These are phyloP conservation scores for Perizoma flavofasciatum DNA, from an alignment of 2,888 invertebrate genomes.

Conservation along the genomic window DNA sequence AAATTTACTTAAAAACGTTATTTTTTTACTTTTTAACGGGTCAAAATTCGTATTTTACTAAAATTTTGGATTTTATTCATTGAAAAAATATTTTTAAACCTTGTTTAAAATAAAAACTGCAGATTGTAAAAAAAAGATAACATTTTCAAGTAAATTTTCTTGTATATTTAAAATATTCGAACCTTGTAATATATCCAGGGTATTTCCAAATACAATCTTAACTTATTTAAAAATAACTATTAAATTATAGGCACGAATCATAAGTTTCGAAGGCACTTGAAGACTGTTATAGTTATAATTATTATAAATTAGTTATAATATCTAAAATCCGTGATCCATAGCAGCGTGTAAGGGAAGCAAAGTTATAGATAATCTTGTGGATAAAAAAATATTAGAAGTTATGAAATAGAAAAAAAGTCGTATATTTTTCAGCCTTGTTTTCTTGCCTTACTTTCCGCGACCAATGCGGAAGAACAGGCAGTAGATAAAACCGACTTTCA, in stretches of 20 bases:
- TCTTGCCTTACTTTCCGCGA: no score
- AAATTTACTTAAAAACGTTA: slow-evolving; percentile 20
- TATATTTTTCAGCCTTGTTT: no score
- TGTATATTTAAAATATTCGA: slow-evolving; percentile 11
- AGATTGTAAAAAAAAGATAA: no score
- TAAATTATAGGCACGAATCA: slow-evolving; percentile 59
- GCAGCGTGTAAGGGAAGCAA: slow-evolving; percentile 69
- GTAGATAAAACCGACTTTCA: no score
- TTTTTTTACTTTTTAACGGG: no score
- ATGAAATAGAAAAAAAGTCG: slow-evolving; percentile 13
- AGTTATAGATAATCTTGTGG: slow-evolving; percentile 31
- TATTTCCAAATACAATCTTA: slow-evolving; percentile 28
- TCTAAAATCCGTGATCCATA: slow-evolving; percentile 46
- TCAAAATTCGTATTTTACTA: no score
- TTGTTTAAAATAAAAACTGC: no score
- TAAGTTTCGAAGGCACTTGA: slow-evolving; percentile 66
- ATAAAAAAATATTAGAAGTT: slow-evolving; percentile 9
- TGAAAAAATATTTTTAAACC: no score
- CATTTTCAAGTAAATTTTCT: no score
- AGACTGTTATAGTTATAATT: slow-evolving; percentile 39
- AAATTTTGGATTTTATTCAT: no score
- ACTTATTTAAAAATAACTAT: slow-evolving; percentile 32
- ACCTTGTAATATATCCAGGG: slow-evolving; percentile 24
- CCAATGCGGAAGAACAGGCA: no score
- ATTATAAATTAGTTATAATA: slow-evolving; percentile 46